Base-by-base conservation (phyloP, 2,113 vertebrate species). In the Meleagris gallopavo region DNA sequence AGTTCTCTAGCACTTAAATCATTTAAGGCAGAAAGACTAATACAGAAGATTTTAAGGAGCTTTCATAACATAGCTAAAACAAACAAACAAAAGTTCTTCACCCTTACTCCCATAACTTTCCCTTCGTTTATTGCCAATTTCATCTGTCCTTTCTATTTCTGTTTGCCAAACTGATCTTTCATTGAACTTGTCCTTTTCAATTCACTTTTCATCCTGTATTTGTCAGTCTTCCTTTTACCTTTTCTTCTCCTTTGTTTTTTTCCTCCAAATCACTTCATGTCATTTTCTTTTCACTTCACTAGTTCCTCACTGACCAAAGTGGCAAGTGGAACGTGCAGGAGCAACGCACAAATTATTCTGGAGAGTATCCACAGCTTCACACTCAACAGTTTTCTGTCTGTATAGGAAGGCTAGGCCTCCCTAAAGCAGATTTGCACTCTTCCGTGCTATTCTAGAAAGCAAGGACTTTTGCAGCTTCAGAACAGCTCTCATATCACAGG, bases 141-240 rank as follows among this genome's bases (percentile, higher is more conserved):
- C 13, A 80, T 90, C 71, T 9, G 4, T 50, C 38, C 38, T 87
- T 76, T 58, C 74, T 70, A 64, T 55, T 91, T 85, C 38, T 76
- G 55, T 85, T 92, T 94, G 85, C 86, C 70, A 88, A 80, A 50
- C 34, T 27, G 25, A 83, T 82, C 71, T 58, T 93, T 78, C 66
- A 70, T 54, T 46, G 41, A 89, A 93, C 83, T 64, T 89, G 58
- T 88, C 79, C 74, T 89, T 94, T 84, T 82, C 73, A 89, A 93
- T 94, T 94, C 54, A 86, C 72, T 91, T 92, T 88, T 86, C 88
- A 83, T 83, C 87, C 76, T 61, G n/a, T 38, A 92, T 91, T 89
- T 92, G 58, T 86, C 83, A 76, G 54, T 69, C 89, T 80, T 83
- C 34, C 45, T 87, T 93, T 89, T 27, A 61, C 43, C 64, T 89